phyloP scores from a whole-genome alignment of 1,140 invertebrate species.

The Hirudo medicinalis region DNA sequence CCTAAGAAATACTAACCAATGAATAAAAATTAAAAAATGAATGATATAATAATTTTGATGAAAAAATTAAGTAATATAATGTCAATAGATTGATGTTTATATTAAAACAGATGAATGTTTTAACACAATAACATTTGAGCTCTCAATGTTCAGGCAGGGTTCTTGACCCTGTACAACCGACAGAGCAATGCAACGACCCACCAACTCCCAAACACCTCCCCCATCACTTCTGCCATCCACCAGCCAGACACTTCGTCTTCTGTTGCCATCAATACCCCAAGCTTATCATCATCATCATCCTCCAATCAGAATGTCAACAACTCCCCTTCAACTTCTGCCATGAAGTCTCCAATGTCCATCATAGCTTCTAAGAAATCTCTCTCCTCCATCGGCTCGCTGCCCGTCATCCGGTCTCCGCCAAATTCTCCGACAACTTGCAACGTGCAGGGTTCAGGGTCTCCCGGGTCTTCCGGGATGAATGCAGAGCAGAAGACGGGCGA shows the following conservation, averaged over 20 bases:
- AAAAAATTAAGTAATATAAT: not conserved
- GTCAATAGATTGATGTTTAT: not conserved
- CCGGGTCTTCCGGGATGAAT: too few relatives aligned
- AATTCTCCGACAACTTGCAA: not conserved
- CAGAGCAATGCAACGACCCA: not conserved
- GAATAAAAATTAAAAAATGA: too few relatives aligned
- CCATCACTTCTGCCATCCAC: not conserved
- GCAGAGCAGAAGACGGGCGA: too few relatives aligned
- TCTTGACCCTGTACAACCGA: not conserved
- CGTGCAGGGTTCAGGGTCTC: not conserved
- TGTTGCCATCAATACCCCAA: not conserved
- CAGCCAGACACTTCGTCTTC: not conserved
- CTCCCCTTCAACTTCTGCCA: not conserved
- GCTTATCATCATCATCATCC: not conserved
- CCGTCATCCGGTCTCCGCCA: not conserved
- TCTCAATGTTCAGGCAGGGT: not conserved
- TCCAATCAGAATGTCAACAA: slow-evolving; percentile 4
- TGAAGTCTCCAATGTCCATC: slow-evolving; percentile 5
- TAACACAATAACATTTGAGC: not conserved
- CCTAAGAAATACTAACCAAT: too few relatives aligned
- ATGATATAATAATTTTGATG: not conserved
- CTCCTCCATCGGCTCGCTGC: slow-evolving; percentile 1
- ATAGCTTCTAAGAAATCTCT: slow-evolving; percentile 1
- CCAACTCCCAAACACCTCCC: not conserved
- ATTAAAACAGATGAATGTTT: not conserved